Base-by-base conservation (phyloP, 1,140 invertebrate genomes). In the Sesamia nonagrioides region DNA sequence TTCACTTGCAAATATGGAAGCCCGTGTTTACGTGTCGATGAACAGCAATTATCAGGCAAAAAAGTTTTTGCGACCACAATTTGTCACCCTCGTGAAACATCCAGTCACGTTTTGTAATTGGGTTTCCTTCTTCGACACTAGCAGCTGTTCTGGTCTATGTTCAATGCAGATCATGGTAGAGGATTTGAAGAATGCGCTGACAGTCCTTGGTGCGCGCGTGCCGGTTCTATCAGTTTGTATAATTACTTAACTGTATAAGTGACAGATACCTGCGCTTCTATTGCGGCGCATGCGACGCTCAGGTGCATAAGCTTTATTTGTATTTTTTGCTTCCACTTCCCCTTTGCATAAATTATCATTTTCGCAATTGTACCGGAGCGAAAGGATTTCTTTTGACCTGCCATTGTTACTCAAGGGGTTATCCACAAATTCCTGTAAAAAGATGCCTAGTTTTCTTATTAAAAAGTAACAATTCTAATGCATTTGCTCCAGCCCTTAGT, bases 301-400 rank as follows among this genome's bases (percentile, higher is more conserved):
- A 94, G 91, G 91, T 94, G 93, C 87, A 91, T 93, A 92, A 93
- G 91, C 93, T 93, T 92, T 93, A 90, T 94, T 93, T 92, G 86
- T 82, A 84, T 86, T 92, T 92, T 93, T 92, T 87, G 89, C 89
- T 85, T 83, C 87, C 78, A 86, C 91, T 94, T 94, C 92, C 93
- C 92, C 93, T 93, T 94, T 93, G 92, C 90, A 93, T 94, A 93
- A 88, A 93, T 94, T 94, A 93, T 86, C 84, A 88, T 88, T 91
- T 92, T 89, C 75, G 87, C 88, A 82, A 88, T 80, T 85, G 83
- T 85, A 74, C 63, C 72, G 79, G 66, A 74, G n/a, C 60, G 58
- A 74, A 80, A 78, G 69, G 60, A 79, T 78, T 80, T 77, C 74
- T 48, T 52, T 45, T 35, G 42, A 72, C 68, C 50, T 78, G 68